Evolutionary conservation across 1,140 invertebrate genomes (phyloP).

Genomic region (Danaus melanippus): DNA sequence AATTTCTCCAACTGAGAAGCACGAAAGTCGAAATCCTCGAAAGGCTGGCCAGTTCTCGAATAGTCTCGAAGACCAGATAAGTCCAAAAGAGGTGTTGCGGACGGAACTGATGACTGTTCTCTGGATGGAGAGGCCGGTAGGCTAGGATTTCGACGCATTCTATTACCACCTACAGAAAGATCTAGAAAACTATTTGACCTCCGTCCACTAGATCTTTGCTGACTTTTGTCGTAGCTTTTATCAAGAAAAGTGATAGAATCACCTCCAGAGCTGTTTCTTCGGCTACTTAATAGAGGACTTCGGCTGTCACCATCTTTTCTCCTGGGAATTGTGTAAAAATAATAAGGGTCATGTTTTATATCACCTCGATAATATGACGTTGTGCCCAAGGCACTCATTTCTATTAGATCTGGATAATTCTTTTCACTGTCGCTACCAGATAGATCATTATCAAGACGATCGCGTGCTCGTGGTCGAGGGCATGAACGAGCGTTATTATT

Average conservation of each 20-base stretch:
- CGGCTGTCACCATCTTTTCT: constrained; percentile 77
- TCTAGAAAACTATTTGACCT: constrained; percentile 74
- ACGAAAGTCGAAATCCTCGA: constrained; percentile 79
- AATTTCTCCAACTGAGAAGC: constrained; percentile 83
- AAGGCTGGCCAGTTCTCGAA: constrained; percentile 58
- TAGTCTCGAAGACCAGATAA: constrained; percentile 67
- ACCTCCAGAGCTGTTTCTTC: constrained; percentile 63
- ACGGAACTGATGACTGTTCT: constrained; percentile 56
- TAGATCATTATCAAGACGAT: constrained; percentile 72
- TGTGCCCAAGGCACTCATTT: constrained; percentile 73
- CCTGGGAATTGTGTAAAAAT: constrained; percentile 76
- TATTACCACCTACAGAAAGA: constrained; percentile 55
- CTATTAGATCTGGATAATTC: constrained; percentile 79
- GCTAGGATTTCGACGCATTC: constrained; percentile 57
- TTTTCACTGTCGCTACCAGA: constrained; percentile 74
- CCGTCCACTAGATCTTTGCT: constrained; percentile 39
- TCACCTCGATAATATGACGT: constrained; percentile 53
- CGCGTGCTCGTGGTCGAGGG: constrained; percentile 44
- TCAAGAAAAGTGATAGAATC: constrained; percentile 54
- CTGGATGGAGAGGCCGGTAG: constrained; percentile 62
- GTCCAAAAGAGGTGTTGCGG: constrained; percentile 73
- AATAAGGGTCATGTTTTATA: constrained; percentile 55
- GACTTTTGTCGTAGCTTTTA: constrained; percentile 43
- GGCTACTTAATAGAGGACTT: constrained; percentile 74
- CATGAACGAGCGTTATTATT: constrained; percentile 57